phyloP scores from a whole-genome alignment of 1,140 invertebrate genomes.

The Rhynchophorus ferrugineus region DNA sequence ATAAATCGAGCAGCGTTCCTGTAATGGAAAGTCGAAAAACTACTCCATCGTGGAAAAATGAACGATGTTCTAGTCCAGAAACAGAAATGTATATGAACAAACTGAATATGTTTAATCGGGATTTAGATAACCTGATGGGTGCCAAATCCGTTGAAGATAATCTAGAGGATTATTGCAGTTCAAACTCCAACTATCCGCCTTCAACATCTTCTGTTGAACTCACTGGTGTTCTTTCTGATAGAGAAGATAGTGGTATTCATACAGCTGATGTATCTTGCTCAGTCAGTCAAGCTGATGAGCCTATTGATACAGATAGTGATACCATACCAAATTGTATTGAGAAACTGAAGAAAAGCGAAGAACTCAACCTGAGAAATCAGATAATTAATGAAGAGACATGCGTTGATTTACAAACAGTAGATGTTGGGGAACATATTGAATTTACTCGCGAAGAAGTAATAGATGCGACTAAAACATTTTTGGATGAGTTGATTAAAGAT shows the following conservation, averaged over 20 bases:
- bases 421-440: neutral
- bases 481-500: slow-evolving; percentile 16
- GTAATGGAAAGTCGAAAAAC: slow-evolving; percentile 22
- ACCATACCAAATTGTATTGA: slow-evolving; percentile 30
- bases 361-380: slow-evolving; percentile 17
- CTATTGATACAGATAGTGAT: slow-evolving; percentile 41
- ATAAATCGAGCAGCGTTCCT: slow-evolving; percentile 26
- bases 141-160: slow-evolving; percentile 39
- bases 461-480: slow-evolving; percentile 18
- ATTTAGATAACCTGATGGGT: slow-evolving; percentile 32
- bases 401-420: neutral
- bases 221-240: slow-evolving; percentile 54
- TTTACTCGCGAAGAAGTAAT: slow-evolving; percentile 17
- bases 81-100: slow-evolving; percentile 34
- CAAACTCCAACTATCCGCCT: slow-evolving; percentile 43
- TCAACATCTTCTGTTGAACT: slow-evolving; percentile 47
- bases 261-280: slow-evolving; percentile 70
- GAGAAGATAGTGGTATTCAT: slow-evolving; percentile 75
- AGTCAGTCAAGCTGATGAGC: slow-evolving; percentile 64
- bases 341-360: slow-evolving; percentile 28
- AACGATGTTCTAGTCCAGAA: slow-evolving; percentile 33
- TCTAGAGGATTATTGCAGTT: slow-evolving; percentile 34
- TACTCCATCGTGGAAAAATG: slow-evolving; percentile 17
- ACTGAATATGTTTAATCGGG: slow-evolving; percentile 33
- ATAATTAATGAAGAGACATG: slow-evolving; percentile 15